Evolutionary conservation across 1,140 invertebrate species (phyloP), one percentile per base, ranked within the genome.

Genomic region (Drosophila chauvacae): DNA sequence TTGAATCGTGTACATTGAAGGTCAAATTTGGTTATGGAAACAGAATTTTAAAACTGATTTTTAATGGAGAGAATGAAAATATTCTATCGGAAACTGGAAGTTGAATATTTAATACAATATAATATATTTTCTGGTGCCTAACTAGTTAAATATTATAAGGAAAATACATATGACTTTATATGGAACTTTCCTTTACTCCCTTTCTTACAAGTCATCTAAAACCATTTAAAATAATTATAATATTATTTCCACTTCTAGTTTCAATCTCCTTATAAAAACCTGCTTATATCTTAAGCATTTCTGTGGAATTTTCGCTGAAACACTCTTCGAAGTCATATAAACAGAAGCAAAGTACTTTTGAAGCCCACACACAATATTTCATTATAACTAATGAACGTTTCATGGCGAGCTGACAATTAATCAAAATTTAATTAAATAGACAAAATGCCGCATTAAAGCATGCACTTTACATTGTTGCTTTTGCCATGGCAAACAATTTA

Each of bases 401-500:
- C 80, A 56, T 65, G 76, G 71, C 44, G 50, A 71, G 73, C 66
- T 62, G 66, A 57, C 73, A 87, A 87, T 87, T 87, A 87, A 87
- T 86, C 80, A 86, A 82, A 87, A 66, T 65, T 77, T 79, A 87
- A 86, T 86, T 86, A 87, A 86, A 88, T 71, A 82, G 83, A 82
- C 83, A 86, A 82, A 87, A 87, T 82, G 76, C 62, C 83, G 86
- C 81, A 86, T 86, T 86, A 81, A 86, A 83, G 74, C 76, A 70
- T 86, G 83, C 83, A 86, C 83, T 86, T 86, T 86, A 73, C 83
- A 59, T 71, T 72, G 66, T 59, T 59, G 65, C 66, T 50, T 41
- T 72, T 72, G 69, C 50, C 66, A 35, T 71, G 64, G 48, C 63
- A 41, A 69, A 77, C 80, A 80, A 87, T 87, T 86, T 86, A 87